A percentile compares a stretch with the other conserved stretches of the same genome.
Conservation (phyloP, 2,113 vertebrate genomes). For the Martes martes region DNA sequence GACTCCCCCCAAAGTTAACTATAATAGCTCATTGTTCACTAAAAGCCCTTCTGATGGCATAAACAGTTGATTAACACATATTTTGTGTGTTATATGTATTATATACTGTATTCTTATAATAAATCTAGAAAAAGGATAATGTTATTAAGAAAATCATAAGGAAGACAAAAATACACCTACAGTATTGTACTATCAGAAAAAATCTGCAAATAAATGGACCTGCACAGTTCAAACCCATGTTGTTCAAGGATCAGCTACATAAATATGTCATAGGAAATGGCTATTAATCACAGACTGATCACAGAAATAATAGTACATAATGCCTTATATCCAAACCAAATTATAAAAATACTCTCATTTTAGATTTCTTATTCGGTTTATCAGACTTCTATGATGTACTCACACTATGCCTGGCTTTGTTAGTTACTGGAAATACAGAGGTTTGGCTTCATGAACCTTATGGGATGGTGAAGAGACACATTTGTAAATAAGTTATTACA, state of each 20-base stretch:
- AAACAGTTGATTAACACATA: not conserved
- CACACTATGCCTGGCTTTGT: not conserved
- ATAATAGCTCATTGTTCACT: not conserved
- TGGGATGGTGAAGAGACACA: not conserved
- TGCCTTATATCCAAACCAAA: not conserved
- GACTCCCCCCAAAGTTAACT: not conserved
- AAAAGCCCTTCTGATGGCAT: not conserved
- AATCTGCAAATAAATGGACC: not conserved
- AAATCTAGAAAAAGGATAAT: not conserved
- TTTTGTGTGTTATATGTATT: not conserved
- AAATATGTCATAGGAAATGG: not conserved
- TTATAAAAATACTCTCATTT: not conserved
- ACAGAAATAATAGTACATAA: not conserved
- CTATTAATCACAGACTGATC: not conserved
- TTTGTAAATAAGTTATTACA: not conserved
- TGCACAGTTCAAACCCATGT: not conserved
- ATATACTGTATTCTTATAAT: not conserved
- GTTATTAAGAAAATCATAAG: not conserved
- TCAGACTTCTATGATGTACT: not conserved
- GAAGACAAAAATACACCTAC: not conserved
- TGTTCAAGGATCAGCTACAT: not conserved
- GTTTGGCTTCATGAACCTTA: not conserved
- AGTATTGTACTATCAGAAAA: not conserved
- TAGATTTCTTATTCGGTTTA: not conserved
- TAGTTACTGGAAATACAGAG: not conserved